phyloP scores from a whole-genome alignment of 2,113 vertebrate species.

The Glaucomys volans region DNA sequence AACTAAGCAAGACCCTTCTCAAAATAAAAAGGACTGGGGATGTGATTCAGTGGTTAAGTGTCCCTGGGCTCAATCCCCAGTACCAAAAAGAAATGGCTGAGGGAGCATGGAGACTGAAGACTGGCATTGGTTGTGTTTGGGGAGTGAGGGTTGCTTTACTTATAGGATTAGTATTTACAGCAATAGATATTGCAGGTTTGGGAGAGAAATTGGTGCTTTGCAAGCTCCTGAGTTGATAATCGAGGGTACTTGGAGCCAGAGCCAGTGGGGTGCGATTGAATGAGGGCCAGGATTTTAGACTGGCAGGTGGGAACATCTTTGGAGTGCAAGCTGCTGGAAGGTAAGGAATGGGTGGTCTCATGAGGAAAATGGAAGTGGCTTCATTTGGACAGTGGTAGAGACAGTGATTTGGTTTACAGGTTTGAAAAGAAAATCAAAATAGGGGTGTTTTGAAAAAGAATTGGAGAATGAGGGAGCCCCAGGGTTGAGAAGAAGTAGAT shows the following conservation, averaged over 20 bases:
- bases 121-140: not conserved
- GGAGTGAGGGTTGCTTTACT: not conserved
- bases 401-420: not conserved
- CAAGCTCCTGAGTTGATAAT: not conserved
- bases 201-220: not conserved
- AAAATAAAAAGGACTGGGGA: too few species aligned
- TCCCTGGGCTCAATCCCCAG: too few species aligned
- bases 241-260: not conserved
- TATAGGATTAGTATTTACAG: not conserved
- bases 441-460: not conserved
- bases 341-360: not conserved
- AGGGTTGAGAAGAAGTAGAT: not conserved
- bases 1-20: too few species aligned
- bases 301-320: not conserved
- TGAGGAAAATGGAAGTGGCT: not conserved
- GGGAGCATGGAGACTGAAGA: not conserved
- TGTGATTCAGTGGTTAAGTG: too few species aligned
- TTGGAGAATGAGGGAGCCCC: not conserved
- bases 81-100: not conserved
- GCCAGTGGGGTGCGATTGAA: not conserved
- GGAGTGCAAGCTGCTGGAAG: not conserved
- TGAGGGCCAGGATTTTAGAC: not conserved
- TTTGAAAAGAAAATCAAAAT: conserved; percentile 3
- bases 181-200: not conserved
- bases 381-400: not conserved